Conservation (phyloP, 2,888 invertebrate genomes). For the Lasius platythorax region DNA sequence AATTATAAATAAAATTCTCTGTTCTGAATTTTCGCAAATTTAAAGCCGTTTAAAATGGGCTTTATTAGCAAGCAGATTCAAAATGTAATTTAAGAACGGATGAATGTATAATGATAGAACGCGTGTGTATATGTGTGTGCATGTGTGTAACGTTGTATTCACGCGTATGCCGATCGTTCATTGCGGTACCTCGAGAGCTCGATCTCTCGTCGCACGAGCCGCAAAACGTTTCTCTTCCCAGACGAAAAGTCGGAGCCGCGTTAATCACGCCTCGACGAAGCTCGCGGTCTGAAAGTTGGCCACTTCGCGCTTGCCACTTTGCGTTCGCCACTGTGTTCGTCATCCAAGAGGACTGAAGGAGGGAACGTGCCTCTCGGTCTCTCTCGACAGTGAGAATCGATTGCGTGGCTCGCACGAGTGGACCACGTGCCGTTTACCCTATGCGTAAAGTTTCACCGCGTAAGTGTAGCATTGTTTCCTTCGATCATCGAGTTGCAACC, state of each 20-base stretch:
- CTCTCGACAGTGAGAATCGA: conserved; percentile 49
- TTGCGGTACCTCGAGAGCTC: not conserved
- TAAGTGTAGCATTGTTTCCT: conserved; percentile 74
- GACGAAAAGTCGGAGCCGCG: conserved; percentile 38
- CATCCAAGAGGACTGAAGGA: conserved; percentile 27
- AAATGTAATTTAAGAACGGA: conserved; percentile 12
- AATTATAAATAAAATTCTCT: not conserved
- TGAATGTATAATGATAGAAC: not conserved
- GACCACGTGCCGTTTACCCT: conserved; percentile 59
- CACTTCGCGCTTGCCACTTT: conserved; percentile 66
- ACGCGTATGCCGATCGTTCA: conserved; percentile 2
- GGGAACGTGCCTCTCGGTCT: conserved; percentile 24
- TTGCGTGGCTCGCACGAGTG: conserved; percentile 51
- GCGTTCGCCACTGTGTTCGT: conserved; percentile 36
- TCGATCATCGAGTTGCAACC: conserved; percentile 14
- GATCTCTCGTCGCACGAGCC: conserved; percentile 23
- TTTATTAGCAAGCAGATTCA: not conserved
- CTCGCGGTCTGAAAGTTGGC: conserved; percentile 45
- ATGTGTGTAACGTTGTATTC: too few species aligned
- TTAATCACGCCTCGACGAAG: conserved; percentile 68
- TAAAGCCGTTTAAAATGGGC: not conserved
- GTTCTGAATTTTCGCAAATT: not conserved
- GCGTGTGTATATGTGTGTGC: not conserved
- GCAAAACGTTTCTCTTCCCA: conserved; percentile 39
- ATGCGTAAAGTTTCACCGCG: conserved; percentile 55